Evolutionary conservation across 2,797 vertebrate genomes (phyloP).

Genomic region (Linurgus olivaceus): DNA sequence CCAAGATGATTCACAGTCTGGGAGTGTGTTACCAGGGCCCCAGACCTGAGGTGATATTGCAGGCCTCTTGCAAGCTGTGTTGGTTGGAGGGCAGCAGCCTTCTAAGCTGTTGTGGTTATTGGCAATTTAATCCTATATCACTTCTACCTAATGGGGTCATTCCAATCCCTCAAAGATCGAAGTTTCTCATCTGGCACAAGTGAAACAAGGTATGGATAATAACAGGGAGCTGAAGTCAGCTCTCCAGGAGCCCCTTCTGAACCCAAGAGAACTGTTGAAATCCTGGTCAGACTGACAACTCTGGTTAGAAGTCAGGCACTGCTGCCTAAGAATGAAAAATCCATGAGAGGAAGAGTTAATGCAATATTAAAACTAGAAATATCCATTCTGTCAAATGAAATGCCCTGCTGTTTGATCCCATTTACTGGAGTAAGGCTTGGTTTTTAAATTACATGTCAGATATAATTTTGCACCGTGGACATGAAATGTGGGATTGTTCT

Average conservation of each 20-base stretch:
- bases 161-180: not conserved
- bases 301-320: not conserved
- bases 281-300: not conserved
- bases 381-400: conserved; percentile 62
- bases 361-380: conserved; percentile 61
- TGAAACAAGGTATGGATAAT: not conserved
- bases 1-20: not conserved
- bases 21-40: fast-evolving
- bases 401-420: conserved; percentile 70
- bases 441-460: conserved; percentile 72
- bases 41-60: not conserved
- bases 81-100: not conserved
- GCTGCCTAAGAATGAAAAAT: conserved; percentile 40
- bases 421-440: conserved; percentile 69
- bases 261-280: fast-evolving
- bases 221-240: not conserved
- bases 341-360: conserved; percentile 39
- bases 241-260: not conserved
- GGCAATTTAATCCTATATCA: not conserved
- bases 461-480: conserved; percentile 58
- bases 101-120: not conserved
- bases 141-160: not conserved
- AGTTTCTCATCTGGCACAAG: not conserved
- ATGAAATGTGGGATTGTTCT: conserved; percentile 32
- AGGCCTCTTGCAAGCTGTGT: not conserved